Percentiles rank a stretch among this genome's conserved stretches.
Evolutionary conservation across 1,140 invertebrate species (phyloP).

Genomic region (Magallana gigas): DNA sequence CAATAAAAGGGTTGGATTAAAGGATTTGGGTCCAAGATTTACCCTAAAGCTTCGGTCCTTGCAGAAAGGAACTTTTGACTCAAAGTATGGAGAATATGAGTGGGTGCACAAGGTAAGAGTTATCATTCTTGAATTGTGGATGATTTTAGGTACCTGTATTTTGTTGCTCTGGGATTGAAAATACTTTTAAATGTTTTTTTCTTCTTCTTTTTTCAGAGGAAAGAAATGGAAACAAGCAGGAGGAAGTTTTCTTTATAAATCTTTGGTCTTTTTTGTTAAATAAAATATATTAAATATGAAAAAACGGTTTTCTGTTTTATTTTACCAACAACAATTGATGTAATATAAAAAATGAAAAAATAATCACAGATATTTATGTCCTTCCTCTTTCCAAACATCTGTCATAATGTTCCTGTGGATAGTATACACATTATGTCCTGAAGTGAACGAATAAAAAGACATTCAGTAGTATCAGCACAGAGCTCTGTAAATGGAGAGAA

Average conservation of each 20-base stretch:
- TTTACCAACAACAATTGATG: too few relatives aligned
- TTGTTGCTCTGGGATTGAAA: neutral
- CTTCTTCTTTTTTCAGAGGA: slow-evolving; percentile 81
- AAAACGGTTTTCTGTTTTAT: too few relatives aligned
- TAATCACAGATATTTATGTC: too few relatives aligned
- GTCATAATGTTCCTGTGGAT: neutral
- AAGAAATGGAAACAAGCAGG: slow-evolving; percentile 94
- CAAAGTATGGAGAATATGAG: slow-evolving; percentile 97
- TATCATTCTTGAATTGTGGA: neutral
- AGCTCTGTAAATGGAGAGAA: neutral
- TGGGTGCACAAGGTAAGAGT: slow-evolving; percentile 92
- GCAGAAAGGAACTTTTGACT: slow-evolving; percentile 98
- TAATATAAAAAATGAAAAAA: too few relatives aligned
- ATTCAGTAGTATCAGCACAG: neutral
- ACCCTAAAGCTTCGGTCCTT: slow-evolving; percentile 94
- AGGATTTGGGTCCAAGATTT: slow-evolving; percentile 96
- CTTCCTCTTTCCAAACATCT: too few relatives aligned
- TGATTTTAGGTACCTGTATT: neutral
- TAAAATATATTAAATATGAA: too few relatives aligned
- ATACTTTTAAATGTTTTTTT: slow-evolving; percentile 19
- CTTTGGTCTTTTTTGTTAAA: neutral
- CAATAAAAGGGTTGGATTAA: slow-evolving; percentile 89
- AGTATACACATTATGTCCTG: neutral
- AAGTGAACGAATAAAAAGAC: neutral
- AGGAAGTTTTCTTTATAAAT: slow-evolving; percentile 87